Evolutionary conservation across 2,888 invertebrate species (phyloP).

Genomic region (Cheiracanthium punctorium): DNA sequence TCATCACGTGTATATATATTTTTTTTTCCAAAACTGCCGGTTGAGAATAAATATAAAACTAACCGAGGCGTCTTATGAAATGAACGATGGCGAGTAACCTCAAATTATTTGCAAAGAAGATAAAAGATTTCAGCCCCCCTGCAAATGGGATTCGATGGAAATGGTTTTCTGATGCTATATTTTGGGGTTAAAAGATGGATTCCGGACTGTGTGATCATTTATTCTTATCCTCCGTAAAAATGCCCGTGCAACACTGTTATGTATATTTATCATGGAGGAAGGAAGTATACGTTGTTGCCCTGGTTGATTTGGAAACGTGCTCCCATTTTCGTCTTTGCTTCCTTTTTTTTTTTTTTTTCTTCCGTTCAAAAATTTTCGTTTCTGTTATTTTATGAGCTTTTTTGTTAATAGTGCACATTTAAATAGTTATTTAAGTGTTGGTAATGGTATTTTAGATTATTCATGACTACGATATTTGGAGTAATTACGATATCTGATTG

Average conservation of each 20-base stretch:
- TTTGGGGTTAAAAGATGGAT: constrained; percentile 69
- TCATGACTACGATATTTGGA: no score
- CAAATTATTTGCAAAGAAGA: constrained; percentile 67
- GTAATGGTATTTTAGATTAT: no score
- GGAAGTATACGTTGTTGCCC: not conserved
- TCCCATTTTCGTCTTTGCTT: no score
- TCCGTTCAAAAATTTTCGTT: not conserved
- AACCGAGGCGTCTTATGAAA: constrained; percentile 24
- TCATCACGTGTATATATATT: not conserved
- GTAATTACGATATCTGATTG: no score
- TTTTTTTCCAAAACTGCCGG: not conserved
- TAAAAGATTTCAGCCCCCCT: constrained; percentile 49
- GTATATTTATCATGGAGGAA: constrained; percentile 44
- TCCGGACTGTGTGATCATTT: constrained; percentile 51
- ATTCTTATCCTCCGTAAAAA: constrained; percentile 47
- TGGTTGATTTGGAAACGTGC: not conserved
- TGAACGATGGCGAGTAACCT: constrained; percentile 52
- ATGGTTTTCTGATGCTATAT: constrained; percentile 69
- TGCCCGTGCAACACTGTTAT: constrained; percentile 33
- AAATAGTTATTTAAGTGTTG: no score
- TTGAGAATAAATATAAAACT: not conserved
- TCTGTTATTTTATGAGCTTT: not conserved
- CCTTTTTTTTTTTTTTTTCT: no score
- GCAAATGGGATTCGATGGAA: constrained; percentile 69
- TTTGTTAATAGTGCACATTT: no score